phyloP scores from a whole-genome alignment of 2,888 invertebrate genomes.

The Fissipunctia ypsillon region DNA sequence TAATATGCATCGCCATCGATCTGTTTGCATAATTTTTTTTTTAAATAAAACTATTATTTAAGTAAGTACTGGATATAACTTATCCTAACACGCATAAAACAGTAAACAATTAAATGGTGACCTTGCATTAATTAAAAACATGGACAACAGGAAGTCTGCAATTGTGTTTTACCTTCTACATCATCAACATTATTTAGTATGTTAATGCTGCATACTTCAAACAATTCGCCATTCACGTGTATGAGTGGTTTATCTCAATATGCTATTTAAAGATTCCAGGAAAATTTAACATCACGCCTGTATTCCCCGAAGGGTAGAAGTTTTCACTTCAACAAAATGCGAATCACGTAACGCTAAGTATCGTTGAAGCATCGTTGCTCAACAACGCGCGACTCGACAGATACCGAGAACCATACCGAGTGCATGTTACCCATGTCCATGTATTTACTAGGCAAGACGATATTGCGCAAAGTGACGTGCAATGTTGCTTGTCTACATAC shows the following conservation, averaged over 20 bases:
- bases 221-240: background rate
- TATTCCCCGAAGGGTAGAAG: no score
- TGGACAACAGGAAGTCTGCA: conserved; percentile 33
- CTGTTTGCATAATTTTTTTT: no score
- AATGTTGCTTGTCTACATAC: no score
- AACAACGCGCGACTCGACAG: background rate
- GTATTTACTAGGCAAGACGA: background rate
- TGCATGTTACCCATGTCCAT: background rate
- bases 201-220: conserved; percentile 17
- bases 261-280: conserved; percentile 13
- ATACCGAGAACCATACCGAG: background rate
- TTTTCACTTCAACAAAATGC: no score
- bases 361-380: background rate
- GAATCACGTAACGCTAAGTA: background rate
- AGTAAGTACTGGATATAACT: background rate
- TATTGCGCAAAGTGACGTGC: background rate
- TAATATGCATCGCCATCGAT: no score
- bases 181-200: conserved; percentile 18
- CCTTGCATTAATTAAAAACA: conserved; percentile 39
- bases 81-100: background rate
- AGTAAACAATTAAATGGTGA: background rate
- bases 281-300: no score
- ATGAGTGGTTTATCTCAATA: background rate
- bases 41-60: background rate
- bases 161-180: conserved; percentile 34